Base-by-base conservation (phyloP, 1,140 invertebrate species). In the Cydia amplana region DNA sequence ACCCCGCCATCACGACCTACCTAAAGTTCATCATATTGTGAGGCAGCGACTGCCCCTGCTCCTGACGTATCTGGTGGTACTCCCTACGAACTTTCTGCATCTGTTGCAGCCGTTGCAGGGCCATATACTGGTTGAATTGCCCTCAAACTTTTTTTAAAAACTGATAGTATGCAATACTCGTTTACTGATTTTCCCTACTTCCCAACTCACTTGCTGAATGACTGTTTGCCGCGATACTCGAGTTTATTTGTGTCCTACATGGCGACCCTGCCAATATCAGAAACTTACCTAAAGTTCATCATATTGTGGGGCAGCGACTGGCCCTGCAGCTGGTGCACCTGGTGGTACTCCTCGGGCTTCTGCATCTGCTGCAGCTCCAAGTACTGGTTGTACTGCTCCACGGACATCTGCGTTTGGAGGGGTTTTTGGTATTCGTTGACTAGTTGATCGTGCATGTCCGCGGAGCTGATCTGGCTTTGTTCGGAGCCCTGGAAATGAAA, bases 31-130 rank as follows among this genome's bases (percentile, higher is more conserved):
- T 74, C 78, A 91, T 85, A 32, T 88, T 90, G 72, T 91, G 91
- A 1, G 89, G 91, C 5, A 93, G 75, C 0, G 90, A 91, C 77
- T 91, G 89, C 0, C 91, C 91, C 74, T 91, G 91, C 83, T 91
- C 83, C 20, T 78, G 78, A 67, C 89, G 85, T 12, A 86, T 80
- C 77, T 86, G 87, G 55, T 83, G 87, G 74, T 89, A 86, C 18
- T 92, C 89, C 4, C 5, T 14, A 46, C 12, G 84, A n/a, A n/a
- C n/a, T 43, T 87, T 87, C 60, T 89, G 87, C 51, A 16, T 46
- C 12, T 14, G 36, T 2, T 46, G 7, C 43, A 46, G 2, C 43
- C n/a, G n/a, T n/a, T n/a, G n/a, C n/a, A n/a, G n/a, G n/a, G n/a
- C n/a, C n/a, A n/a, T n/a, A 46, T 46, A 3, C 4, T 16, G 43